Evolutionary conservation across 2,113 vertebrate genomes (phyloP).

Genomic region (Polyodon spathula): DNA sequence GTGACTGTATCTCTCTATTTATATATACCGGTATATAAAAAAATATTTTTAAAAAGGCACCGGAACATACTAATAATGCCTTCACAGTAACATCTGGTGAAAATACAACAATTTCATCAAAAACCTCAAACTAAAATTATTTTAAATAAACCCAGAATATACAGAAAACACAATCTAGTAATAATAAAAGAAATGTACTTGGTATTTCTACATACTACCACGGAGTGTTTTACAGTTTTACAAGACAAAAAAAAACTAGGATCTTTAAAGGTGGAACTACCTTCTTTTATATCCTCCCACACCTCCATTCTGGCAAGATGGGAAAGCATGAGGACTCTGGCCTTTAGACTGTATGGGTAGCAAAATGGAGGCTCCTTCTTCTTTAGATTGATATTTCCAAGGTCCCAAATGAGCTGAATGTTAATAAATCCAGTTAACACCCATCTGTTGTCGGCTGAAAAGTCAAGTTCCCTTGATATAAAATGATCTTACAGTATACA

Average conservation of each 20-base stretch:
- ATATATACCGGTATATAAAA: too few relatives aligned
- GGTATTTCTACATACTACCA: too few relatives aligned
- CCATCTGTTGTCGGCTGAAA: not conserved
- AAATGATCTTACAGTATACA: not conserved
- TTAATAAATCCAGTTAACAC: constrained; percentile 29
- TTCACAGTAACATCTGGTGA: too few relatives aligned
- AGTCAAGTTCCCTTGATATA: not conserved
- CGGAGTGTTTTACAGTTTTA: not conserved
- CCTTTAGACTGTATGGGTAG: constrained; percentile 94
- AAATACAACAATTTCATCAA: too few relatives aligned
- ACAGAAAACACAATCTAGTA: too few relatives aligned
- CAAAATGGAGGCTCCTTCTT: constrained; percentile 97
- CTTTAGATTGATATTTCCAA: constrained; percentile 95
- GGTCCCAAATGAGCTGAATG: constrained; percentile 83
- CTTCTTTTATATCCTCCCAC: constrained; percentile 87
- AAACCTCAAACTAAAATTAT: too few relatives aligned
- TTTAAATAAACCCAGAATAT: too few relatives aligned
- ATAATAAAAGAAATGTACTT: too few relatives aligned
- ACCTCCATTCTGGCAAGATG: constrained; percentile 91
- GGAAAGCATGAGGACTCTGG: constrained; percentile 80
- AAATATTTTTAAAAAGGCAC: too few relatives aligned
- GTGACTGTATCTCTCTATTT: too few relatives aligned
- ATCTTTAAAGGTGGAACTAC: constrained; percentile 43
- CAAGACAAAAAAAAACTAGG: too few relatives aligned
- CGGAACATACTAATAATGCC: too few relatives aligned